These are phyloP conservation scores for Mesoligia furuncula DNA, from an alignment of 2,888 invertebrate genomes.

Conservation along the genomic window DNA sequence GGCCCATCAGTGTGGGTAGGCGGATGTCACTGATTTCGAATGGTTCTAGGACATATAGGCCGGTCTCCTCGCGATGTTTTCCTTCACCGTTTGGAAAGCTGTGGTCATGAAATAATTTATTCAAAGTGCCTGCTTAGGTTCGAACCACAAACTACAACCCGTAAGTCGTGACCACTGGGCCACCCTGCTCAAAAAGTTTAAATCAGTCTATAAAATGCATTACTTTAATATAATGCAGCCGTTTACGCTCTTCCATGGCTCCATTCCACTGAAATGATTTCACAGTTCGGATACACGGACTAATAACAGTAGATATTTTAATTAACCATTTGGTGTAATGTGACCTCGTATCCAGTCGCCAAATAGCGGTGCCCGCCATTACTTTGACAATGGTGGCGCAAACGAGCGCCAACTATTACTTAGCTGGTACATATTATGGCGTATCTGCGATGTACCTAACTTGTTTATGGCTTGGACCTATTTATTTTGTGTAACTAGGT, in stretches of 20 bases:
- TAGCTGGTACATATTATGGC: constrained; percentile 56
- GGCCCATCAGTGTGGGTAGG: too few relatives aligned
- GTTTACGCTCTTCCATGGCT: constrained; percentile 60
- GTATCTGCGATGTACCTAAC: constrained; percentile 57
- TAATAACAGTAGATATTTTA: constrained; percentile 69
- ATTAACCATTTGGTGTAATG: constrained; percentile 71
- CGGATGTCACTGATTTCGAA: neutral
- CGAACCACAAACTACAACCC: neutral
- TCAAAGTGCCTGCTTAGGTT: neutral
- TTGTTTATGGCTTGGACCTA: constrained; percentile 55
- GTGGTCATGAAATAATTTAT: neutral
- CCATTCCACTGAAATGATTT: constrained; percentile 67
- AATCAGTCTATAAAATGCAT: constrained; percentile 37
- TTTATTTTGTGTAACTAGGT: constrained; percentile 48
- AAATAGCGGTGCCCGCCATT: constrained; percentile 63
- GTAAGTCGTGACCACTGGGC: neutral
- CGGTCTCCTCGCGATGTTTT: neutral
- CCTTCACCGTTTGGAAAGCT: neutral
- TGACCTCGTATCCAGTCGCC: constrained; percentile 61
- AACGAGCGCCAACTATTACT: constrained; percentile 62
- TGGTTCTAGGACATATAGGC: neutral
- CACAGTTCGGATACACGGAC: constrained; percentile 67
- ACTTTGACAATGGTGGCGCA: constrained; percentile 60
- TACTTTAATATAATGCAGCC: constrained; percentile 31
- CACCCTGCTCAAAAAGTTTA: neutral